These are phyloP conservation scores for Ophiodon elongatus DNA, from an alignment of 2,113 vertebrate genomes.

Conservation along the genomic window DNA sequence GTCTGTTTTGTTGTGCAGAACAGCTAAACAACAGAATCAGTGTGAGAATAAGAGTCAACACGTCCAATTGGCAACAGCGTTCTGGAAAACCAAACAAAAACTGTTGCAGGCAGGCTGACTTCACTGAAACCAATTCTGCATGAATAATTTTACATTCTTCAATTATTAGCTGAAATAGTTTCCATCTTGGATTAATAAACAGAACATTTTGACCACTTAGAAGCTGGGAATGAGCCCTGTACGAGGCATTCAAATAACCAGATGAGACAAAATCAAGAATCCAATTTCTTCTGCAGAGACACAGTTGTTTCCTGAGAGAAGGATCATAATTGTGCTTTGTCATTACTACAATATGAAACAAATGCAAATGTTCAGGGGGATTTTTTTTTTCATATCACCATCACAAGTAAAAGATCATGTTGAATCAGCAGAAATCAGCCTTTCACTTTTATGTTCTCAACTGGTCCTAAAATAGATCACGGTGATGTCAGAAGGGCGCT, in stretches of 20 bases:
- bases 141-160: not conserved
- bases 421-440: not conserved
- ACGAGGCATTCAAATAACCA: not conserved
- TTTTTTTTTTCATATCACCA: not conserved
- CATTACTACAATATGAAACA: not conserved
- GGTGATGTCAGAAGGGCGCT: slow-evolving; percentile 74
- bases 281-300: not conserved
- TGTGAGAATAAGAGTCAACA: slow-evolving; percentile 4
- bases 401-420: not conserved
- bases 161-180: slow-evolving; percentile 2
- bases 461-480: slow-evolving; percentile 74
- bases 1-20: slow-evolving; percentile 50
- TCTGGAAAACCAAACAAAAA: slow-evolving; percentile 10
- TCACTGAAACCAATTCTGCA: not conserved
- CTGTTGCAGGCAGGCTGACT: not conserved
- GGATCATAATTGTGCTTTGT: not conserved
- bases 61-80: not conserved
- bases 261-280: not conserved
- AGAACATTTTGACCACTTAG: not conserved
- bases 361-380: not conserved
- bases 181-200: not conserved
- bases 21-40: slow-evolving; percentile 11
- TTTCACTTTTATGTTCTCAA: slow-evolving; percentile 34
- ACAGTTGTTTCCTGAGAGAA: not conserved
- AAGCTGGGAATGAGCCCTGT: not conserved